Evolutionary conservation across 2,113 vertebrate species (phyloP).

Genomic region (Poecile atricapillus): DNA sequence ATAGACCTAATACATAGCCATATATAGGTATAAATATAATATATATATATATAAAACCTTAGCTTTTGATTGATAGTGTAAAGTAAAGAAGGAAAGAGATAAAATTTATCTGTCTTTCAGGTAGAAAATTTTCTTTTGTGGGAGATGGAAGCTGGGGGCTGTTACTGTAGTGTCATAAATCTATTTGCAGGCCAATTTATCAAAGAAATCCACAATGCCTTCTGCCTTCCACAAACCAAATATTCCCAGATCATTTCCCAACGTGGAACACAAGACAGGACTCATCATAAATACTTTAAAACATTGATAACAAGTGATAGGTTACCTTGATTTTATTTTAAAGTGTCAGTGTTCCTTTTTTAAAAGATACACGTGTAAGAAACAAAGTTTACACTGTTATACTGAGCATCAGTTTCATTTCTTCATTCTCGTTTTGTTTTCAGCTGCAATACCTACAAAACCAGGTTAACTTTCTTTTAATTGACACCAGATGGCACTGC

Average conservation of each 20-base stretch:
- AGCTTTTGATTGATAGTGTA: not conserved
- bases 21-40: not conserved
- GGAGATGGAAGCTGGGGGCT: not conserved
- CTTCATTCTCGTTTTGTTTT: not conserved
- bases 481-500: conserved; percentile 48
- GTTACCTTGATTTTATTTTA: not conserved
- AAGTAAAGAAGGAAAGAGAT: not conserved
- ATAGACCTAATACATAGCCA: not conserved
- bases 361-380: not conserved
- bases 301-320: not conserved
- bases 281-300: not conserved
- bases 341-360: not conserved
- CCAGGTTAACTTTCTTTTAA: not conserved
- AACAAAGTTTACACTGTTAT: not conserved
- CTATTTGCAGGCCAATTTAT: not conserved
- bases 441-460: not conserved
- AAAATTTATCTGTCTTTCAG: not conserved
- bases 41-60: not conserved
- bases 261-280: not conserved
- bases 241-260: not conserved
- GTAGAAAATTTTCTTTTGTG: not conserved
- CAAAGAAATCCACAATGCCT: not conserved
- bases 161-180: not conserved
- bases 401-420: not conserved
- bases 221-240: not conserved